Percentiles rank a stretch among this genome's conserved stretches.
phyloP scores from a whole-genome alignment of 2,797 vertebrate genomes.

The Chloroceryle inda region DNA sequence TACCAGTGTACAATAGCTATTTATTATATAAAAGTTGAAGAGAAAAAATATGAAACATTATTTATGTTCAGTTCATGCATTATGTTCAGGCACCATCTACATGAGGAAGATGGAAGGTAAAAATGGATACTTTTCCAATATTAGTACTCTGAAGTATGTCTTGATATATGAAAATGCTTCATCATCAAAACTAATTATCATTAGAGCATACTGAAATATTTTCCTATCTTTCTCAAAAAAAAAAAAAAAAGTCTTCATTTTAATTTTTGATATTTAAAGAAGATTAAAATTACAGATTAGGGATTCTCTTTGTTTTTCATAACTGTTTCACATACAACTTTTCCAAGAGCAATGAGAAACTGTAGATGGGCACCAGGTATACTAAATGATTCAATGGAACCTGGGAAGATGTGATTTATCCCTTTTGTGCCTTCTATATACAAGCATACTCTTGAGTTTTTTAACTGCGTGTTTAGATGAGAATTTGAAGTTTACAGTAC shows the following conservation, averaged over 20 bases:
- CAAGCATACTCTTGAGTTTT: background rate
- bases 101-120: background rate
- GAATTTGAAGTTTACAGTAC: background rate
- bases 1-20: slow-evolving; percentile 67
- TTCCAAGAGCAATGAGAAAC: background rate
- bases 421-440: background rate
- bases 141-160: background rate
- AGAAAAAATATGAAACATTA: background rate
- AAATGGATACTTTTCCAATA: background rate
- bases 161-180: background rate
- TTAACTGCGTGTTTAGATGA: background rate
- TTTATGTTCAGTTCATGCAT: background rate
- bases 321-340: background rate
- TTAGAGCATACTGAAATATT: background rate
- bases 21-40: slow-evolving; percentile 66
- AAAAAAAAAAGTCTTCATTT: background rate
- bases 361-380: background rate
- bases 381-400: background rate
- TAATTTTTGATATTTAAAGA: background rate
- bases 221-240: background rate
- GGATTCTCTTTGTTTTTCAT: background rate
- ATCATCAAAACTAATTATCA: background rate
- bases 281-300: rapidly evolving
- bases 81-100: background rate
- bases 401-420: background rate